Base-by-base conservation (phyloP, 2,797 vertebrate genomes). In the Tympanoctomys barrerae region DNA sequence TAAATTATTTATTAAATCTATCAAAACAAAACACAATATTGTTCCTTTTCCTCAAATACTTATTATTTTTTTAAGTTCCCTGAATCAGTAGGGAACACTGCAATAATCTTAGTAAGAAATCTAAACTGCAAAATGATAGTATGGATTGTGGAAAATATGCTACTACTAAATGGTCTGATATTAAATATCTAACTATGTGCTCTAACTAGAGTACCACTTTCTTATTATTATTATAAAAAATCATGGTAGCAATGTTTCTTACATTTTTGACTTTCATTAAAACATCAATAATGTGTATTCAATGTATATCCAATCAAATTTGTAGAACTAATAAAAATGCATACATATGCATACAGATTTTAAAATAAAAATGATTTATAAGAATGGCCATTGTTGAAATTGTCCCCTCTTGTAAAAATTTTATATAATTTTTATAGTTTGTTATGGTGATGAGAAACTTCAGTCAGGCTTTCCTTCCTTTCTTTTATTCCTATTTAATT, bases 251-350 rank as follows among this genome's bases (percentile, higher is more conserved):
- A 33, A 16, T 62, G 4, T 68, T 80, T 68, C 31, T 88, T 52
- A 54, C 1, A 87, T 39, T 78, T 92, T 83, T 19, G 14, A 26
- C 19, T 70, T 21, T 78, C 33, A 52, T 62, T 87, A 77, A 73
- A 93, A 66, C 3, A 54, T 12, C 13, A 90, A 28, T 81, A 75
- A 64, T 54, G 59, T 31, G 14, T 80, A 71, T 33, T 92, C 11
- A 21, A 24, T 52, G 2, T 33, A 80, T 66, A 68, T 18, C 31
- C 66, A n/a, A n/a, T 42, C 36, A 68, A 75, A 91, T 75, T 90
- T 90, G 73, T 57, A 78, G 61, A 68, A 52, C 75, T 70, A 62
- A 94, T 80, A 87, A 39, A 83, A 94, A 82, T 78, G 81, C 8
- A 26, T 6, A 22, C 7, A 59, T 2, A 64, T 31, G 26, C 2